Evolutionary conservation across 1,140 invertebrate genomes (phyloP).

Genomic region (Chironomus striatipennis): DNA sequence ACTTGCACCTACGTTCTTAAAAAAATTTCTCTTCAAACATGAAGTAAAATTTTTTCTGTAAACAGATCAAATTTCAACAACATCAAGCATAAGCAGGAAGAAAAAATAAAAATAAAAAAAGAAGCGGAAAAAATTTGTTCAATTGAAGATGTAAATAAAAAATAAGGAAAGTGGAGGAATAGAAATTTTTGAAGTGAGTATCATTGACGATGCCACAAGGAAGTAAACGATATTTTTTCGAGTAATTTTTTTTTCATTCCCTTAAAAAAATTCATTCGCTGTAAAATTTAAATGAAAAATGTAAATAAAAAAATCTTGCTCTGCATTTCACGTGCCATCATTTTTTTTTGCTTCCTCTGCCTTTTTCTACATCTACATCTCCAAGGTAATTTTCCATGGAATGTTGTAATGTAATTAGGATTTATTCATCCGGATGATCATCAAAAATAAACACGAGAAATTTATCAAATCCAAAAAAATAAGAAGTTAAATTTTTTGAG

Average conservation of each 20-base stretch:
- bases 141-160: conserved; percentile 22
- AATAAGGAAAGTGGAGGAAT: background rate
- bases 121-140: background rate
- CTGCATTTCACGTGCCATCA: conserved; percentile 21
- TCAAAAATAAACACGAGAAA: too few species aligned
- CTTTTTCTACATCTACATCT: background rate
- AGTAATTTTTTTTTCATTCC: too few species aligned
- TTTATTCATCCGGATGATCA: background rate
- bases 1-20: too few species aligned
- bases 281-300: background rate
- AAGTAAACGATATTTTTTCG: conserved; percentile 12
- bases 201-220: background rate
- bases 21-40: background rate
- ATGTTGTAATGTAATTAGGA: background rate
- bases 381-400: background rate
- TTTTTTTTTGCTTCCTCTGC: background rate
- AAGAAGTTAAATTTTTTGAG: too few species aligned
- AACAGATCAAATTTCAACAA: conserved; percentile 13
- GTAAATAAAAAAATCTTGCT: conserved; percentile 12
- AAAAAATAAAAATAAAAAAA: conserved; percentile 8
- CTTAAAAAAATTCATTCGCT: background rate
- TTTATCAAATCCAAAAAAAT: too few species aligned
- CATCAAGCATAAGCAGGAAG: background rate
- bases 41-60: background rate
- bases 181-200: too few species aligned